Conservation (phyloP, 2,797 vertebrate genomes). For the Myiotriccus ornatus region DNA sequence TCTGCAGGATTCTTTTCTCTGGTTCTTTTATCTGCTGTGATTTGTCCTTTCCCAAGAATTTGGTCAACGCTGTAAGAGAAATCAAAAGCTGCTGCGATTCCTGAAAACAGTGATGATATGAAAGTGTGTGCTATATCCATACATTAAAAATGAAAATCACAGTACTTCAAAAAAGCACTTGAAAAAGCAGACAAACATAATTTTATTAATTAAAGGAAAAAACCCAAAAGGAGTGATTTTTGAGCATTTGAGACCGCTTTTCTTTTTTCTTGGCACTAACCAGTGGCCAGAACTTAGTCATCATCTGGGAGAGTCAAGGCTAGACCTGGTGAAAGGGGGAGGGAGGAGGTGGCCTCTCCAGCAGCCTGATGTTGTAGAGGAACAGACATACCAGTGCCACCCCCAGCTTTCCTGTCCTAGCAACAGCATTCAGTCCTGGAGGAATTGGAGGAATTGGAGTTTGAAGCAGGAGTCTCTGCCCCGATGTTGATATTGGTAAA, state of each 20-base stretch:
- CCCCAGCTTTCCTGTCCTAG: background rate
- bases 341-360: background rate
- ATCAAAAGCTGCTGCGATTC: background rate
- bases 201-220: background rate
- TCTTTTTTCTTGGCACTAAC: background rate
- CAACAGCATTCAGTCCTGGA: background rate
- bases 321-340: background rate
- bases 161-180: conserved; percentile 8
- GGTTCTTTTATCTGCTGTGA: conserved; percentile 91
- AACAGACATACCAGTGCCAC: background rate
- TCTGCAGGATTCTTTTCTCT: conserved; percentile 91
- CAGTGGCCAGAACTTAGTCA: background rate
- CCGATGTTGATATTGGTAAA: background rate
- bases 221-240: background rate
- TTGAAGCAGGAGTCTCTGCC: background rate
- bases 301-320: background rate
- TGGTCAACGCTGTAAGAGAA: conserved; percentile 89
- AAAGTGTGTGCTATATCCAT: background rate
- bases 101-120: background rate
- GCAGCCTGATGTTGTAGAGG: background rate
- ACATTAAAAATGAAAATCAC: background rate
- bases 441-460: background rate
- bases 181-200: background rate
- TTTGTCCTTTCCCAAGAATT: conserved; percentile 96
- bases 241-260: background rate